Percentiles rank a stretch among this genome's conserved stretches.
phyloP scores from a whole-genome alignment of 2,888 invertebrate genomes.

The Aricia artaxerxes region DNA sequence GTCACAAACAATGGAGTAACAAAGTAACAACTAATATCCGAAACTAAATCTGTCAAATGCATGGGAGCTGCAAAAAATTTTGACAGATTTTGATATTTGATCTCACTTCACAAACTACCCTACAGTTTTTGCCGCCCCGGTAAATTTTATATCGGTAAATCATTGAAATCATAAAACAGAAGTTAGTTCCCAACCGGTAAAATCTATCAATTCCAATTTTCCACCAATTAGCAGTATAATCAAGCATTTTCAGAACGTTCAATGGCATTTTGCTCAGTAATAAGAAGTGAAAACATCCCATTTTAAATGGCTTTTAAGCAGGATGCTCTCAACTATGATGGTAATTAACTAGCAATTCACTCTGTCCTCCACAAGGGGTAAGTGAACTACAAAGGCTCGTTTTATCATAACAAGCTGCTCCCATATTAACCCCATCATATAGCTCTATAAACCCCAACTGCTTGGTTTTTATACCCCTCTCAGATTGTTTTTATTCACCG shows the following conservation, averaged over 20 bases:
- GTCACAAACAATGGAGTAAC: too few relatives aligned
- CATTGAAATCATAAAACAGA: too few relatives aligned
- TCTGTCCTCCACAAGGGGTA: not conserved
- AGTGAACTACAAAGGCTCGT: constrained; percentile 10
- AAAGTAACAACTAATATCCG: too few relatives aligned
- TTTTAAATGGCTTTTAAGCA: not conserved
- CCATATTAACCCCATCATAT: constrained; percentile 6
- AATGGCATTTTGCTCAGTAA: not conserved
- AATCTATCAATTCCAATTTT: not conserved
- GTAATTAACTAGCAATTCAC: constrained; percentile 16
- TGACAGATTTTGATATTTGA: too few relatives aligned
- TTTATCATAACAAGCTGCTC: not conserved
- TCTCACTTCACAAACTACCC: too few relatives aligned
- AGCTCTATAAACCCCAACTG: not conserved
- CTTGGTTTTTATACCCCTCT: not conserved
- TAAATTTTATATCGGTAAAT: too few relatives aligned
- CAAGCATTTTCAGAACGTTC: not conserved
- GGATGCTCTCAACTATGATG: not conserved
- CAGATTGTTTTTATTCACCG: not conserved
- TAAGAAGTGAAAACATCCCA: not conserved
- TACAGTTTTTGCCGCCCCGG: too few relatives aligned
- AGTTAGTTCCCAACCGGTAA: not conserved
- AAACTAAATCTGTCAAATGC: not conserved
- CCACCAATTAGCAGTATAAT: not conserved
- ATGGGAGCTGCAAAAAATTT: too few relatives aligned